A percentile compares a stretch with the other conserved stretches of the same genome.
These are phyloP conservation scores for Esperia sulphurella DNA, from an alignment of 2,888 invertebrate genomes.

Conservation along the genomic window DNA sequence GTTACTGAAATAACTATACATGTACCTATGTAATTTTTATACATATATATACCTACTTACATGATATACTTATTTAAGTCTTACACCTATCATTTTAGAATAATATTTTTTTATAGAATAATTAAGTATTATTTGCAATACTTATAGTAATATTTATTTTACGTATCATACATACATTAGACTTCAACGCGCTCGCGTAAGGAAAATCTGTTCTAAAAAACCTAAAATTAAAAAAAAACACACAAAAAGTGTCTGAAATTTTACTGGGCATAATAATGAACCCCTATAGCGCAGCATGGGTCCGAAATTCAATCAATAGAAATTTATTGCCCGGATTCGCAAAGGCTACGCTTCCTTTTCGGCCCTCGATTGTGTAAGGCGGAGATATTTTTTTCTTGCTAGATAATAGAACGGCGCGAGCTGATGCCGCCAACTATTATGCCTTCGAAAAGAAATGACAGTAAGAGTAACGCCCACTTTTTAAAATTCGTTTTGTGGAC, in stretches of 20 bases:
- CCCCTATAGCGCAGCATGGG: constrained; percentile 76
- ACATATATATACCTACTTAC: too few species aligned
- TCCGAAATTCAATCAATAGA: constrained; percentile 75
- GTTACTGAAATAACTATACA: too few species aligned
- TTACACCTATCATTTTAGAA: too few species aligned
- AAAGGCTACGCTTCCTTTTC: constrained; percentile 67
- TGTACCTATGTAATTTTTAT: too few species aligned
- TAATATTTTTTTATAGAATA: too few species aligned
- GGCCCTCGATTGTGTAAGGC: constrained; percentile 51
- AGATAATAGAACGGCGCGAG: constrained; percentile 67
- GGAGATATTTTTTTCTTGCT: constrained; percentile 33
- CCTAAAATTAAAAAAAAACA: constrained; percentile 22
- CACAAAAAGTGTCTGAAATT: constrained; percentile 41
- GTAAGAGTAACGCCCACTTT: constrained; percentile 75
- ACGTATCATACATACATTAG: too few species aligned
- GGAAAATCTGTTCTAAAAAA: background rate
- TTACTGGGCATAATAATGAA: constrained; percentile 63
- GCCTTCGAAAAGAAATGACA: constrained; percentile 60
- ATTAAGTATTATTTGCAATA: too few species aligned
- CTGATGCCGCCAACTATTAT: constrained; percentile 59
- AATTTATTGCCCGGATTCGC: constrained; percentile 77
- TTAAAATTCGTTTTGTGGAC: constrained; percentile 60
- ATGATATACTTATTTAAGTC: too few species aligned
- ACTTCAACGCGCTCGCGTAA: constrained; percentile 27
- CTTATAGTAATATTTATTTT: too few species aligned